Base-by-base conservation (phyloP, 1,140 invertebrate genomes). In the Ceratina australensis region DNA sequence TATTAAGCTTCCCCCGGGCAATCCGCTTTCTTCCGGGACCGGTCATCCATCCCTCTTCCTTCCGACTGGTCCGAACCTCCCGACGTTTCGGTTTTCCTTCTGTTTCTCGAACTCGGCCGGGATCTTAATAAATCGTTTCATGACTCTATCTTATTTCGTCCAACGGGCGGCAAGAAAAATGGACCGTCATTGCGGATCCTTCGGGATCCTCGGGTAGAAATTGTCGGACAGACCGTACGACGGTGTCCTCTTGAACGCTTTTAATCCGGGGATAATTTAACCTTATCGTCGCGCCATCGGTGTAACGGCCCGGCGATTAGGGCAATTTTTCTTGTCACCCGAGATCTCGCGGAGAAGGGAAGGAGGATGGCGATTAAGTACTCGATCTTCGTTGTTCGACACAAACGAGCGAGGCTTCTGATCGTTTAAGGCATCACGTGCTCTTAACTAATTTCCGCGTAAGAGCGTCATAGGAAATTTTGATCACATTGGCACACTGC, bases 81-180 rank as follows among this genome's bases (percentile, higher is more conserved):
- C 20, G 22, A 28, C 79, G 24, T 71, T 74, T 64, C 33, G 69
- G 65, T 61, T 82, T 74, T 28, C 59, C 26, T 65, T 74, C 69
- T 26, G 75, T 65, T 60, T 33, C n/a, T 56, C 65, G 60, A 69
- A 75, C 65, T 61, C 50, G 1, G 22, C 69, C 49, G 49, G 64
- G 49, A 79, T 82, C 81, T 81, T 82, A 74, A 83, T 82, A 82
- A 83, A 83, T 83, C 75, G 75, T 33, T 69, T 57, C 33, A 22
- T n/a, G 52, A 68, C 52, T 66, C 73, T 18, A 81, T 81, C 56
- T 56, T 71, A 54, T 60, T 74, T 56, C 52, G 33, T 42, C 33
- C 33, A 57, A 4, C 28, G 59, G 61, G 18, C 26, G 20, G 2
- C 18, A 22, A 50, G 80, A 83, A 79, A 74, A 79, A 82, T 79